A percentile compares a stretch with the other conserved stretches of the same genome.
phyloP scores from a whole-genome alignment of 2,797 vertebrate genomes.

The Hipposideros larvatus region DNA sequence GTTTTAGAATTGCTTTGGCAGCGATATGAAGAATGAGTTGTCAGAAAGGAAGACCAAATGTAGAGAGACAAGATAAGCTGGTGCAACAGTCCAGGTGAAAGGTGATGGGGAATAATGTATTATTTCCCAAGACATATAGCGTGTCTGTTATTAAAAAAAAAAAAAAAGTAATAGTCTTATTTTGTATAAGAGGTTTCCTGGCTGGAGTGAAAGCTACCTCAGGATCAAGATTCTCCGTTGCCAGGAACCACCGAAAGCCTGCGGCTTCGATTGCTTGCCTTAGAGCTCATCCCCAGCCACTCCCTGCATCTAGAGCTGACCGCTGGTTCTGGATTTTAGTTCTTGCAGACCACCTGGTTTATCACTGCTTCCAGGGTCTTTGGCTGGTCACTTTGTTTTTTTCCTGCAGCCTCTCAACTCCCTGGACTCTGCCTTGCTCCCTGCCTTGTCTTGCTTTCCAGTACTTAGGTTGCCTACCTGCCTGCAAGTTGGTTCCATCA shows the following conservation, averaged over 20 bases:
- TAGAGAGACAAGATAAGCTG: conserved; percentile 43
- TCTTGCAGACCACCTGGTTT: neutral
- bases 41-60: conserved; percentile 47
- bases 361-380: neutral
- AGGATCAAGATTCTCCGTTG: neutral
- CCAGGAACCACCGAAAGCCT: neutral
- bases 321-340: neutral
- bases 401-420: neutral
- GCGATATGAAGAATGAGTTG: neutral
- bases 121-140: conserved; percentile 24
- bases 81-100: conserved; percentile 61
- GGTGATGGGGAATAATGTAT: neutral
- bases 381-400: neutral
- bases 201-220: neutral
- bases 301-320: neutral
- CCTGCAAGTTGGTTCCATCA: neutral
- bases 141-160: neutral
- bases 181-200: conserved; percentile 6
- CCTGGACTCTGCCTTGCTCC: neutral
- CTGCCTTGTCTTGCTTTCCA: neutral
- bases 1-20: conserved; percentile 57
- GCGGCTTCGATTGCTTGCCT: neutral
- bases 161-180: neutral
- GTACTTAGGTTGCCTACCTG: neutral
- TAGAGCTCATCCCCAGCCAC: neutral